A percentile compares a stretch with the other conserved stretches of the same genome.
Evolutionary conservation across 2,888 invertebrate species (phyloP).

Genomic region (Tenthredo mesomela): DNA sequence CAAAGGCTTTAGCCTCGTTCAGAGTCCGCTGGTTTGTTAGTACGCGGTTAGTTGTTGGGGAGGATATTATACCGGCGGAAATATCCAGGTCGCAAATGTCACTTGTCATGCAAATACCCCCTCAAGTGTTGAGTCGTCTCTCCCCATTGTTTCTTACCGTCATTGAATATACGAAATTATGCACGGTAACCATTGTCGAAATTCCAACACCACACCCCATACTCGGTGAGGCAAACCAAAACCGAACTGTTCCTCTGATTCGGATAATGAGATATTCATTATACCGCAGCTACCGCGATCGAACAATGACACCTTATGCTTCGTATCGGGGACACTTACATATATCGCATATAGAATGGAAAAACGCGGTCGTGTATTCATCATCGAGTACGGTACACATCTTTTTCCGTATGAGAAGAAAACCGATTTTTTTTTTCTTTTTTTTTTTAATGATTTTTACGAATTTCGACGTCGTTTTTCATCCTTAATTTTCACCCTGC

Average conservation of each 20-base stretch:
- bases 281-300: slow-evolving; percentile 27
- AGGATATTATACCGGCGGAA: slow-evolving; percentile 4
- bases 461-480: not conserved
- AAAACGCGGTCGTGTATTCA: not conserved
- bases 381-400: not conserved
- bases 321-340: slow-evolving; percentile 39
- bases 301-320: slow-evolving; percentile 4
- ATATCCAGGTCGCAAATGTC: slow-evolving; percentile 55
- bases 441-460: not conserved
- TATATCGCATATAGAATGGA: not conserved
- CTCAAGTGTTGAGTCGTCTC: not conserved
- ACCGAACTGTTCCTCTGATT: slow-evolving; percentile 30
- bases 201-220: slow-evolving; percentile 53
- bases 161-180: slow-evolving; percentile 53
- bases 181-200: slow-evolving; percentile 47
- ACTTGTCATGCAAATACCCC: slow-evolving; percentile 68
- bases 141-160: slow-evolving; percentile 63
- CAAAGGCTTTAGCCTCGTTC: slow-evolving; percentile 53
- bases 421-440: too few species aligned
- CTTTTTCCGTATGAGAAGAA: not conserved
- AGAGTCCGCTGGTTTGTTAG: not conserved
- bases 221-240: slow-evolving; percentile 4
- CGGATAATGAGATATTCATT: slow-evolving; percentile 43
- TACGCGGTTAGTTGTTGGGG: not conserved
- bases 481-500: too few species aligned